Conservation (phyloP, 2,113 vertebrate species). For the Leptobrachium leishanense region DNA sequence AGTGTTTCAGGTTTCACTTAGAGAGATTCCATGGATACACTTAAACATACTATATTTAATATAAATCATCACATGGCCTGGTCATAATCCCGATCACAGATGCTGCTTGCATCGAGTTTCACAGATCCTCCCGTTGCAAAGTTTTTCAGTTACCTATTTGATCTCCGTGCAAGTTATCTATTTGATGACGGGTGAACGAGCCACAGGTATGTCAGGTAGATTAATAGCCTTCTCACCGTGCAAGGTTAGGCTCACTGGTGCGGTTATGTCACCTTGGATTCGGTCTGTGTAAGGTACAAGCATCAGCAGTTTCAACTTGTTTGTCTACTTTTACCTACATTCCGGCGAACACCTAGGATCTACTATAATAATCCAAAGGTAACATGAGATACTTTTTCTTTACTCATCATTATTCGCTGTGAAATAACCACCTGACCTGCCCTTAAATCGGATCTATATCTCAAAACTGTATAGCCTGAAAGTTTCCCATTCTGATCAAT, state of each 20-base stretch:
- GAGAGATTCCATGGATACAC: too few species aligned
- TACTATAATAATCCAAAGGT: conserved; percentile 51
- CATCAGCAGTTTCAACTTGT: conserved; percentile 58
- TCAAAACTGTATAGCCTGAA: too few species aligned
- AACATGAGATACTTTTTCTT: neutral
- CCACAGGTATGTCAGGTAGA: conserved; percentile 82
- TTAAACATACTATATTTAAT: too few species aligned
- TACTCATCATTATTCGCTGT: neutral
- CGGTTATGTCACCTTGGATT: conserved; percentile 62
- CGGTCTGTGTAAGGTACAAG: conserved; percentile 73
- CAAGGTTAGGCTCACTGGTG: conserved; percentile 59
- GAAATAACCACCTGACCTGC: neutral
- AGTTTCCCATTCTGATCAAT: too few species aligned
- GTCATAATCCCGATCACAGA: too few species aligned
- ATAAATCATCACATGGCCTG: too few species aligned
- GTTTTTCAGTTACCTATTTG: conserved; percentile 56
- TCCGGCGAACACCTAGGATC: conserved; percentile 56
- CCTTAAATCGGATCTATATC: too few species aligned
- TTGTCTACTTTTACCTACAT: conserved; percentile 62
- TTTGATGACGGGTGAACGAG: conserved; percentile 70
- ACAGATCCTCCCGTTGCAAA: neutral
- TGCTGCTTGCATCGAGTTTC: neutral
- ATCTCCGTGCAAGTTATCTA: conserved; percentile 68
- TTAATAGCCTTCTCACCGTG: conserved; percentile 69
- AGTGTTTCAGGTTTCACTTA: too few species aligned